phyloP scores from a whole-genome alignment of 1,140 invertebrate species.

The Cotesia typhae region DNA sequence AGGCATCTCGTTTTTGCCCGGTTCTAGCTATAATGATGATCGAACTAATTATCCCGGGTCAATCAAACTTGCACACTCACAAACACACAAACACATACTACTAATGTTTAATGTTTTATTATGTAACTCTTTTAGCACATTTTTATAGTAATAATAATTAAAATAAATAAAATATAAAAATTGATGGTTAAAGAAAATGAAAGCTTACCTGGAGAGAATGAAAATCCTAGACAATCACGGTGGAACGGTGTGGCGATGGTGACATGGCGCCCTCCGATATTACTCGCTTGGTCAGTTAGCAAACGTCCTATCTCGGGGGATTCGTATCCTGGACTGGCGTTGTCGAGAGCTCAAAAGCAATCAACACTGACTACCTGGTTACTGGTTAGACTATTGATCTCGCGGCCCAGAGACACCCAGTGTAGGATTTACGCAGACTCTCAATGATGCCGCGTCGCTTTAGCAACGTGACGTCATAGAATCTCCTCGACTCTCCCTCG shows the following conservation, averaged over 20 bases:
- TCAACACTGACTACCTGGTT: slow-evolving; percentile 57
- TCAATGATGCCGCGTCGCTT: slow-evolving; percentile 63
- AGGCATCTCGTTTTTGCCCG: not conserved
- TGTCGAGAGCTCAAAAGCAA: slow-evolving; percentile 57
- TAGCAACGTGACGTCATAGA: slow-evolving; percentile 65
- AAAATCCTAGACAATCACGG: slow-evolving; percentile 58
- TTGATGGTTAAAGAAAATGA: slow-evolving; percentile 2
- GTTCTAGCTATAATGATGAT: not conserved
- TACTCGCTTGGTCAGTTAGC: slow-evolving; percentile 47
- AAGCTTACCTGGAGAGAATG: slow-evolving; percentile 57
- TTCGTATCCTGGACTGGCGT: slow-evolving; percentile 63
- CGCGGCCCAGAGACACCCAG: slow-evolving; percentile 55
- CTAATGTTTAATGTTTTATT: not conserved
- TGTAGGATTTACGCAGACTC: slow-evolving; percentile 60
- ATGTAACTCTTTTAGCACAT: not conserved
- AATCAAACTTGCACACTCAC: not conserved
- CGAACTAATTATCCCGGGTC: not conserved
- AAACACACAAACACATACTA: not conserved
- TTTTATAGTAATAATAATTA: no score
- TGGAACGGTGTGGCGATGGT: slow-evolving; percentile 50
- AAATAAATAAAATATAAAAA: not conserved
- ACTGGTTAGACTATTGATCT: slow-evolving; percentile 64
- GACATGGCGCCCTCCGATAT: slow-evolving; percentile 56
- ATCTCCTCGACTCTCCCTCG: slow-evolving; percentile 36
- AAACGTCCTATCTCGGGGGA: slow-evolving; percentile 59